Conservation (phyloP, 2,113 vertebrate genomes). For the Edolisoma coerulescens region DNA sequence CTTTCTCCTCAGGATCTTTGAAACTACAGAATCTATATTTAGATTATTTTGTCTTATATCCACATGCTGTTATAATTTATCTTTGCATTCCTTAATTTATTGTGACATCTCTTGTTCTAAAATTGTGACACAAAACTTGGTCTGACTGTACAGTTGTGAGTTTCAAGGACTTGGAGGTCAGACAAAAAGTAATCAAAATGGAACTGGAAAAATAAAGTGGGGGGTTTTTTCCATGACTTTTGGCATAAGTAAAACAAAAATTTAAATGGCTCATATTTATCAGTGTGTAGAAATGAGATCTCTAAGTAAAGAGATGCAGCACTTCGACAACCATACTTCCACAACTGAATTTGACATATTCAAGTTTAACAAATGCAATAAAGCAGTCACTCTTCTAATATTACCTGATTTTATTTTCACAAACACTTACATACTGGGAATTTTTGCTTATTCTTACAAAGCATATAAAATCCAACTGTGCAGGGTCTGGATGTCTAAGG, state of each 20-base stretch:
- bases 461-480: accelerated
- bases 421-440: not conserved
- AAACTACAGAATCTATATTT: not conserved
- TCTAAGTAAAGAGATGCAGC: not conserved
- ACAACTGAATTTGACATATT: not conserved
- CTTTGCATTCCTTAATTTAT: not conserved
- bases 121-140: not conserved
- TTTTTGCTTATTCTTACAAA: not conserved
- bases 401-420: not conserved
- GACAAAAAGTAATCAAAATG: not conserved
- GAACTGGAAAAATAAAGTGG: not conserved
- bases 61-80: not conserved
- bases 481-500: not conserved
- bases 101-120: not conserved
- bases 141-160: not conserved
- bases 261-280: not conserved
- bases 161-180: not conserved
- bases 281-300: not conserved
- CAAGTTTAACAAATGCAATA: not conserved
- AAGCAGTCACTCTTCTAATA: not conserved
- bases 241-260: not conserved
- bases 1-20: not conserved
- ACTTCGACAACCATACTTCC: not conserved
- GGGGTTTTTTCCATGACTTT: not conserved
- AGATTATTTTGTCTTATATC: not conserved